Base-by-base conservation (phyloP, 2,797 vertebrate genomes). In the Tauraco hartlaubi region DNA sequence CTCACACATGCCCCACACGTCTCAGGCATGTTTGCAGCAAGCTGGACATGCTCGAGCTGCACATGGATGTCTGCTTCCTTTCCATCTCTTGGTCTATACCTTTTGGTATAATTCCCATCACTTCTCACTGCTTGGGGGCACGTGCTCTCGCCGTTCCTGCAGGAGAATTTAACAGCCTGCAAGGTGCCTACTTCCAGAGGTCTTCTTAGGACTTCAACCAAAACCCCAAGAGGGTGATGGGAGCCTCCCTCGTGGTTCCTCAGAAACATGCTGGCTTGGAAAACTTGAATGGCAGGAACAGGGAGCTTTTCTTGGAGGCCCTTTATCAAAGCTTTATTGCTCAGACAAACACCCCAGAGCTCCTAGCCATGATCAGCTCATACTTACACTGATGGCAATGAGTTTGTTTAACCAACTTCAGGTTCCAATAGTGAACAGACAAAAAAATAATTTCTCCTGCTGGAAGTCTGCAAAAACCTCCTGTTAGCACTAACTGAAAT, bases 361-460 rank as follows among this genome's bases (percentile, higher is more conserved):
- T 91, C 61, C 19, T 3, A 7, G 33, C 33, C 71, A 26, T 1
- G 9, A 91, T 35, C 67, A 49, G 48, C 20, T 73, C 12, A 0
- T 69, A 8, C 85, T 84, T 73, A 66, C 89, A 69, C 1, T 26
- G 17, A 20, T 54, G 76, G 55, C 58, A 73, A 29, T 23, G 48
- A 71, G 46, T 92, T 95, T 91, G 63, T 94, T 94, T 79, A 83
- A 87, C 31, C 85, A 52, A 7, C 46, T 89, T 51, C 86, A 66
- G 2, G 79, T 92, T 92, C 84, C 78, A 80, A 11, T 6, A 85
- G 93, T 52, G 89, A 88, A 71, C 78, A 80, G 75, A 76, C 22
- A 82, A 89, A 78, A 81, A 89, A 75, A 33, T 35, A 51, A 2
- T 80, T 89, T 67, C 61, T 94, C 52, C 64, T 71, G 25, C 68